Evolutionary conservation across 2,888 invertebrate genomes (phyloP).

Genomic region (Ormyrus pomaceus): DNA sequence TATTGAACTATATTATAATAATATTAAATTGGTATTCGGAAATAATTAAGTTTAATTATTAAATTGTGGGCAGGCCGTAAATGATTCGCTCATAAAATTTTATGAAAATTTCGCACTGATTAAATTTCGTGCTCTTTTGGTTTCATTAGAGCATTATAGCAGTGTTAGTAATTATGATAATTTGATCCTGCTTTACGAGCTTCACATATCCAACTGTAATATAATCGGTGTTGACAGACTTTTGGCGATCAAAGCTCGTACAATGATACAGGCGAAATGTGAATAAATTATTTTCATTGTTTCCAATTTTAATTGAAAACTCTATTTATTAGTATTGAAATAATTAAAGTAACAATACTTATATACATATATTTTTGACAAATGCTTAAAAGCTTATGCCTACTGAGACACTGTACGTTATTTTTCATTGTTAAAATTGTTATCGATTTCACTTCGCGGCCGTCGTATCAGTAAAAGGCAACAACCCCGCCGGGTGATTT

Average conservation of each 20-base stretch:
- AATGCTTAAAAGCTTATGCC: neutral
- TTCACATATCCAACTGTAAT: constrained; percentile 27
- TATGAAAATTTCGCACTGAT: too few relatives aligned
- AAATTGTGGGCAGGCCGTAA: too few relatives aligned
- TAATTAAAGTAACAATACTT: too few relatives aligned
- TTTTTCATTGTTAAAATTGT: neutral
- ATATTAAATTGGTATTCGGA: too few relatives aligned
- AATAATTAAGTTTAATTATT: too few relatives aligned
- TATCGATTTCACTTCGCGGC: neutral
- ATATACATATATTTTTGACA: neutral
- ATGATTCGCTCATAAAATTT: too few relatives aligned
- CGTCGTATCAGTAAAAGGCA: constrained; percentile 15
- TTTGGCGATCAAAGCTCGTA: constrained; percentile 15
- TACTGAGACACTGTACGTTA: neutral
- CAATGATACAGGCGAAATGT: constrained; percentile 5
- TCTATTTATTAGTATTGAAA: too few relatives aligned
- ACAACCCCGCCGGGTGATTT: neutral
- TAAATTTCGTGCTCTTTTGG: neutral
- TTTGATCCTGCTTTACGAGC: constrained; percentile 15
- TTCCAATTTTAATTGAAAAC: neutral
- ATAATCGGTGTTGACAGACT: constrained; percentile 22
- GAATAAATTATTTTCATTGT: constrained; percentile 11
- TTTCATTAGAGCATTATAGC: constrained; percentile 12
- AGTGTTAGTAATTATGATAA: constrained; percentile 19
- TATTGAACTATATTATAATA: too few relatives aligned